Evolutionary conservation across 1,140 invertebrate species (phyloP).

Genomic region (Euglossa dilemma): DNA sequence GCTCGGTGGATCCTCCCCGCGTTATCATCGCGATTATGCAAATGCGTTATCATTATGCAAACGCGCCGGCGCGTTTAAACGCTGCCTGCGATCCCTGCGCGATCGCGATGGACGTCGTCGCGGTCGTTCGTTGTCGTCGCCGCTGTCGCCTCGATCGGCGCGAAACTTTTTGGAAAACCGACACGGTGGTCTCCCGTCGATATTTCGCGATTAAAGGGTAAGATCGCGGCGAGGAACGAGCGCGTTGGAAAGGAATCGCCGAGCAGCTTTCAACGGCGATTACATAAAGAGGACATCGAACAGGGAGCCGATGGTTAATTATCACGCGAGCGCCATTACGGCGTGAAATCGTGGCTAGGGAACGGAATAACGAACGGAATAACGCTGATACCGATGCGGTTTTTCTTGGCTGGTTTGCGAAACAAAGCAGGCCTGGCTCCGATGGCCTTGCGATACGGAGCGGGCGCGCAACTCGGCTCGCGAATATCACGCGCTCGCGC

Average conservation of each 20-base stretch:
- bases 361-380: no score
- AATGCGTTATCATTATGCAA: constrained; percentile 73
- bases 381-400: neutral
- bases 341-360: neutral
- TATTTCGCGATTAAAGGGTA: no score
- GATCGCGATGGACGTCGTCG: constrained; percentile 14
- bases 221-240: no score
- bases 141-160: neutral
- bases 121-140: constrained; percentile 11
- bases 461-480: neutral
- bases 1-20: constrained; percentile 32
- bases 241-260: no score
- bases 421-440: constrained; percentile 15
- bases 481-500: neutral
- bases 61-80: neutral
- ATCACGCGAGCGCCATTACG: neutral
- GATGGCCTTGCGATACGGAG: constrained; percentile 24
- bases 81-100: constrained; percentile 13
- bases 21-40: constrained; percentile 73
- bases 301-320: neutral
- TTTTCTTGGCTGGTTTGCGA: constrained; percentile 28
- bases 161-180: neutral
- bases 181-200: no score
- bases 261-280: neutral
- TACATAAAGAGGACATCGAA: neutral